Conservation (phyloP, 2,888 invertebrate species). For the Agrochola circellaris region DNA sequence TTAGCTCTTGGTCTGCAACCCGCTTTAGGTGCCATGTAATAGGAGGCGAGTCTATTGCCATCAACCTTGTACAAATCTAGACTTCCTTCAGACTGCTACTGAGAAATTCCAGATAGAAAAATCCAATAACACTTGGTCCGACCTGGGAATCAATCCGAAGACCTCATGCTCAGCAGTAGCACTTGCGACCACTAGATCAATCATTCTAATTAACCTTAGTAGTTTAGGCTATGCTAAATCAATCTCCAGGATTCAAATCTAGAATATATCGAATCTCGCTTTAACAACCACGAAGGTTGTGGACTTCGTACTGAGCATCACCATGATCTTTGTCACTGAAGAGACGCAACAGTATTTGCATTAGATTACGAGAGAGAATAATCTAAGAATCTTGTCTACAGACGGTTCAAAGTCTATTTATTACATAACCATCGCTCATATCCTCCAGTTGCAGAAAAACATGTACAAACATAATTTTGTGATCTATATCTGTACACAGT, state of each 20-base stretch:
- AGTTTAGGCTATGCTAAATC: neutral
- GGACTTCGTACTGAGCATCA: neutral
- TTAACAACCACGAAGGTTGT: neutral
- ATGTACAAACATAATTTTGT: too few species aligned
- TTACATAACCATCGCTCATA: slow-evolving; percentile 1
- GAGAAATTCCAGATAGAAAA: too few species aligned
- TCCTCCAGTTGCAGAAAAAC: slow-evolving; percentile 25
- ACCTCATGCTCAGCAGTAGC: too few species aligned
- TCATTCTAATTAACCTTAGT: neutral
- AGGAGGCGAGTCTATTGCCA: too few species aligned
- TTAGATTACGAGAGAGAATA: slow-evolving; percentile 7
- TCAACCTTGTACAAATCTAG: too few species aligned
- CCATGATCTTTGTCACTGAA: slow-evolving; percentile 7
- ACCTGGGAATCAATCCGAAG: too few species aligned
- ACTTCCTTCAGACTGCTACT: too few species aligned
- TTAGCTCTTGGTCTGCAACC: too few species aligned
- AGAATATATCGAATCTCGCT: neutral
- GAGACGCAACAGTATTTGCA: slow-evolving; percentile 1
- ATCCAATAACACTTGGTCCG: too few species aligned
- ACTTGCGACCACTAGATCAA: too few species aligned
- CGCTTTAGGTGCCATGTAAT: too few species aligned
- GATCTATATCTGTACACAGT: too few species aligned
- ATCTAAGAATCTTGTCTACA: slow-evolving; percentile 16
- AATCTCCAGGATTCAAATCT: neutral
- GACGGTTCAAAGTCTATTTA: slow-evolving; percentile 5